phyloP scores from a whole-genome alignment of 2,888 invertebrate genomes.

The Cataglyphis altisquamis region DNA sequence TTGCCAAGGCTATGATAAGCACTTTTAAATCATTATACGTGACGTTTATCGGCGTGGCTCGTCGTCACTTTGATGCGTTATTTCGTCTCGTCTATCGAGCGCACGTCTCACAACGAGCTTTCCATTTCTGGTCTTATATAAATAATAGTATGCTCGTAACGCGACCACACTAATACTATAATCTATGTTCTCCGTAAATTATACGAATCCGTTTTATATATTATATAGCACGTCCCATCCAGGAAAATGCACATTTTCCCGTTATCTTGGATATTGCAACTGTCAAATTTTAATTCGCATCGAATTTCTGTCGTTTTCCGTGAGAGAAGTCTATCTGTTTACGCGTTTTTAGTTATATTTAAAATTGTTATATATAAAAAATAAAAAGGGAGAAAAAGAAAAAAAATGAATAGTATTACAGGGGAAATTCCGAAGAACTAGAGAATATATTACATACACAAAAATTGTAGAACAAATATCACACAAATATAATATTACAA shows the following conservation, averaged over 20 bases:
- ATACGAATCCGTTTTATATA: slow-evolving; percentile 6
- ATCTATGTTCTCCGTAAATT: slow-evolving; percentile 19
- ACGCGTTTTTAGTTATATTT: neutral
- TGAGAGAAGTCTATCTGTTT: neutral
- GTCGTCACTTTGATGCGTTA: neutral
- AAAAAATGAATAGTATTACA: neutral
- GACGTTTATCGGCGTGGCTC: neutral
- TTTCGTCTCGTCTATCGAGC: neutral
- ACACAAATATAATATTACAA: neutral
- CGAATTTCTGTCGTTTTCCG: slow-evolving; percentile 16
- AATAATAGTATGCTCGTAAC: neutral
- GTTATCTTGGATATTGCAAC: slow-evolving; percentile 13
- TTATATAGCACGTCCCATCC: neutral
- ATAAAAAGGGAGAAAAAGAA: neutral
- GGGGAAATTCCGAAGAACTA: neutral
- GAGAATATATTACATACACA: neutral
- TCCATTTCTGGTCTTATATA: neutral
- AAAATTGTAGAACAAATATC: neutral
- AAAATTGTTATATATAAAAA: neutral
- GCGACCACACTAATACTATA: neutral
- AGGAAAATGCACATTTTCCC: neutral
- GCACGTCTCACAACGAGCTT: neutral
- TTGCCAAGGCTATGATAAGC: neutral
- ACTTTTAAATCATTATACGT: slow-evolving; percentile 4
- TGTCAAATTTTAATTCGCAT: slow-evolving; percentile 11